A percentile compares a stretch with the other conserved stretches of the same genome.
Evolutionary conservation across 2,113 vertebrate genomes (phyloP).

Genomic region (Sphyrna mokarran): DNA sequence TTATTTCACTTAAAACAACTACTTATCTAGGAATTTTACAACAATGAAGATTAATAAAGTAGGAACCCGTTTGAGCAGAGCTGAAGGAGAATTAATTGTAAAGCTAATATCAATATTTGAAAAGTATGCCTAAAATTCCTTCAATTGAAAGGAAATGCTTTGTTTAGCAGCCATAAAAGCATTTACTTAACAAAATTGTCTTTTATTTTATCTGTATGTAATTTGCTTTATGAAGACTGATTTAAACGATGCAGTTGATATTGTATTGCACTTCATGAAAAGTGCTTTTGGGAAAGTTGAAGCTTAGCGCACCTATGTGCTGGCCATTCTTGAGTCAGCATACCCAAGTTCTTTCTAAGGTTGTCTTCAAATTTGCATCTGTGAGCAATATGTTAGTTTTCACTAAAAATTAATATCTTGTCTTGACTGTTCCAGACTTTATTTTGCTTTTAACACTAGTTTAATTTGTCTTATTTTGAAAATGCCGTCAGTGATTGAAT

Average conservation of each 20-base stretch:
- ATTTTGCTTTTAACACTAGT: not conserved
- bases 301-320: not conserved
- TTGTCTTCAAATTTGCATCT: not conserved
- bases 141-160: not conserved
- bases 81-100: not conserved
- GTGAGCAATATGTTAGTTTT: not conserved
- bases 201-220: no score
- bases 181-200: no score
- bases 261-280: not conserved
- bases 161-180: not conserved
- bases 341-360: not conserved
- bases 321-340: not conserved
- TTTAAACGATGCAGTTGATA: not conserved
- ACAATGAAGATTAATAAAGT: not conserved
- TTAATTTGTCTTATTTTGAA: not conserved
- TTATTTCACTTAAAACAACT: not conserved
- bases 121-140: not conserved
- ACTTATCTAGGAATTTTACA: not conserved
- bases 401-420: not conserved
- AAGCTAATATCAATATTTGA: not conserved
- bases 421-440: not conserved
- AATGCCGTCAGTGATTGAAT: not conserved
- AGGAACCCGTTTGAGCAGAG: not conserved
- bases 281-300: not conserved
- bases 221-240: not conserved